A percentile compares a stretch with the other conserved stretches of the same genome.
Conservation (phyloP, 2,888 invertebrate species). For the Agrochola lychnidis region DNA sequence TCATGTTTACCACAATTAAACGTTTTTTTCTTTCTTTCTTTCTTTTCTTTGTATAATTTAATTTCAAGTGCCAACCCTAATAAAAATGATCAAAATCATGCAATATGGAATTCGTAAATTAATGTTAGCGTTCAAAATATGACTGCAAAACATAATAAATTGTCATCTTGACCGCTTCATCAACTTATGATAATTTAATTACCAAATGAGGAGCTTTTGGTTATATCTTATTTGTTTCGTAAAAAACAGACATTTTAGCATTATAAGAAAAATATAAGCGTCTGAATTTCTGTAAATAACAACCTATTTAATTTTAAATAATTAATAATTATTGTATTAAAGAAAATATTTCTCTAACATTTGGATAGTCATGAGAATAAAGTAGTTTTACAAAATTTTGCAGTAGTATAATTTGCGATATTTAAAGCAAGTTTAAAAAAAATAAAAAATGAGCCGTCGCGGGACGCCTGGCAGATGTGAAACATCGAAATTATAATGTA, state of each 20-base stretch:
- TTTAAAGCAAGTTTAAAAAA: neutral
- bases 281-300: constrained; percentile 1
- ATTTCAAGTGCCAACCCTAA: neutral
- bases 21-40: no score
- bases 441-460: no score
- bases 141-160: constrained; percentile 16
- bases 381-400: neutral
- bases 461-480: no score
- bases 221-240: constrained; percentile 30
- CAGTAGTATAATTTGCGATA: neutral
- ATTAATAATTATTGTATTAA: neutral
- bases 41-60: neutral
- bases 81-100: neutral
- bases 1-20: no score
- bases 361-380: neutral
- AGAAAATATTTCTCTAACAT: neutral
- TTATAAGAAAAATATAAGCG: neutral
- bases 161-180: constrained; percentile 8
- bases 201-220: constrained; percentile 22
- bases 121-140: constrained; percentile 10
- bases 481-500: no score
- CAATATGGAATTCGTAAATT: neutral
- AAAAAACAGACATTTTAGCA: constrained; percentile 2
- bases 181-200: constrained; percentile 48
- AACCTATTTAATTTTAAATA: neutral